Evolutionary conservation across 2,113 vertebrate species (phyloP), one percentile per base, ranked within the genome.

Genomic region (Cebus imitator): DNA sequence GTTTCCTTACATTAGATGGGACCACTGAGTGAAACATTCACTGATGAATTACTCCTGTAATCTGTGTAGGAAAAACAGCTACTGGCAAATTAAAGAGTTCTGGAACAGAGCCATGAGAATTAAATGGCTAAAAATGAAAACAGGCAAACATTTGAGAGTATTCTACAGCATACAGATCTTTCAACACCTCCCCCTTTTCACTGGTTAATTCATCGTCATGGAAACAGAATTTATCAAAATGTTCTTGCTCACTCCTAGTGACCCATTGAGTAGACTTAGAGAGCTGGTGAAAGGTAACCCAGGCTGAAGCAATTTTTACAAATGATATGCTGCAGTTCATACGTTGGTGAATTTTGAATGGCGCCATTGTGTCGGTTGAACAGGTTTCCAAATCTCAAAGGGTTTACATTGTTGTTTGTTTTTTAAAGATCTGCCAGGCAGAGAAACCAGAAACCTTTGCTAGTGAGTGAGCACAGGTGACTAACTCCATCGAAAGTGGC

Each of bases 221-320:
- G 99, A 98, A 99, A 99, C 99, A 96, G 98, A 98, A 99, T 99
- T 98, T 98, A 99, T 99, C 98, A 98, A 98, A 99, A 98, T 98
- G 97, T 98, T 98, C 98, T 98, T 98, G 91, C 98, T 98, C 98
- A 97, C 92, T 98, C 97, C 95, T 96, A 96, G 98, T 99, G 98
- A 99, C 98, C 98, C 98, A 98, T 96, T 97, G 98, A 98, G 98
- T 96, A 92, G 94, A 97, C 97, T 98, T 98, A 96, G 91, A 98
- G 98, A 98, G 97, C 97, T 97, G 96, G 98, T 98, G 98, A 98
- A 98, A 98, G 98, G 98, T 98, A 99, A 98, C 94, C 97, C 95
- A 70, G 95, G 96, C 98, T 97, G 96, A 98, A 98, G 98, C 96
- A 97, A 97, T 98, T 98, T 98, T 98, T 98, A 98, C 94, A 98